Evolutionary conservation across 2,888 invertebrate species (phyloP).

Genomic region (Erebia ligea): DNA sequence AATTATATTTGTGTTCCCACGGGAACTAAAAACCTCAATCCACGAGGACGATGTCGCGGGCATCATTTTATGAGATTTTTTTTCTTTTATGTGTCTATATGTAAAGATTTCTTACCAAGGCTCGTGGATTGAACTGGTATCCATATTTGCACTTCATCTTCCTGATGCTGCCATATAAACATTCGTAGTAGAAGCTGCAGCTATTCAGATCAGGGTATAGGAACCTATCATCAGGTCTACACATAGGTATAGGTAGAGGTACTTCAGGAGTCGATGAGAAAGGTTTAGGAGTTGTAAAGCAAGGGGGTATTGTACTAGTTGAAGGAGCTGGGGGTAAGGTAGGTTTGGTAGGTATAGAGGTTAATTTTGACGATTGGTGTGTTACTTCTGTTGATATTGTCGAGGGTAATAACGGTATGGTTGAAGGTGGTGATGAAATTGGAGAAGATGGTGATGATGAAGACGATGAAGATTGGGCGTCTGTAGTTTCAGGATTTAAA

Average conservation of each 20-base stretch:
- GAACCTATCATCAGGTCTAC: constrained; percentile 17
- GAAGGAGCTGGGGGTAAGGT: constrained; percentile 24
- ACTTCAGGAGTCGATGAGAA: not conserved
- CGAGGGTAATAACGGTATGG: not conserved
- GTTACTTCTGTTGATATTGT: not conserved
- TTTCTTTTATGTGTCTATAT: too few relatives aligned
- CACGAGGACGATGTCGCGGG: too few relatives aligned
- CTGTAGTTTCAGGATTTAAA: too few relatives aligned
- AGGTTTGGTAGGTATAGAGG: not conserved
- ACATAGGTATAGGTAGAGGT: not conserved
- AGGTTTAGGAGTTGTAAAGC: constrained; percentile 6
- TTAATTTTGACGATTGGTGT: not conserved
- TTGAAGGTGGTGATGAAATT: not conserved
- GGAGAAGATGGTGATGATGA: not conserved
- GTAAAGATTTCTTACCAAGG: constrained; percentile 35
- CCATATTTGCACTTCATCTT: constrained; percentile 31
- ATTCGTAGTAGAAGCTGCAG: constrained; percentile 33
- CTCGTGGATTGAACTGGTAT: constrained; percentile 36
- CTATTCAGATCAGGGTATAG: constrained; percentile 27
- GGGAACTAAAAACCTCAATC: too few relatives aligned
- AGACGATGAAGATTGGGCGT: not conserved
- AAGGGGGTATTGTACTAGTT: constrained; percentile 23
- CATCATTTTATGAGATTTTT: too few relatives aligned
- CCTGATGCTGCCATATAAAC: constrained; percentile 26
- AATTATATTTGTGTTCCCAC: too few relatives aligned